Evolutionary conservation across 2,888 invertebrate species (phyloP).

Genomic region (Eulithis testata): DNA sequence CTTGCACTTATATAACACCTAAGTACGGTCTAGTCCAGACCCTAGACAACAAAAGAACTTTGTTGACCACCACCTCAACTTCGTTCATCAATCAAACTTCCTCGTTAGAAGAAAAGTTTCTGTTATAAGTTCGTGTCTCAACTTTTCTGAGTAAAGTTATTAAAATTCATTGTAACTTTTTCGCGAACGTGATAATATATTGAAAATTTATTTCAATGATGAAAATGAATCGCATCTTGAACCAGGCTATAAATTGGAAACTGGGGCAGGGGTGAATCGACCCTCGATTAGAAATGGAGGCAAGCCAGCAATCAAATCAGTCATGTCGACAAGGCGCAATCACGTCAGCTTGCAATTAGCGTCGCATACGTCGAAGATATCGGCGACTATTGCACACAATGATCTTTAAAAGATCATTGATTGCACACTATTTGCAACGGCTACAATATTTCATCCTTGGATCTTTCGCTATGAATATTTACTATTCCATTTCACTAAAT

Average conservation of each 20-base stretch:
- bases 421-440: slow-evolving; percentile 7
- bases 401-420: not conserved
- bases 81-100: slow-evolving; percentile 47
- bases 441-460: slow-evolving; percentile 21
- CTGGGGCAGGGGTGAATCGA: slow-evolving; percentile 40
- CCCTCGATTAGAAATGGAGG: slow-evolving; percentile 43
- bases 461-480: slow-evolving; percentile 38
- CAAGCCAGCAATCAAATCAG: slow-evolving; percentile 63
- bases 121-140: slow-evolving; percentile 37
- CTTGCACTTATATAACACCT: too few relatives aligned
- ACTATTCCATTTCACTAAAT: slow-evolving; percentile 39
- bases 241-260: slow-evolving; percentile 28
- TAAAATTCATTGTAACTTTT: slow-evolving; percentile 21
- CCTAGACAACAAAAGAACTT: slow-evolving; percentile 25
- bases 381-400: slow-evolving; percentile 3
- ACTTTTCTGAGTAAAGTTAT: slow-evolving; percentile 26
- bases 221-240: slow-evolving; percentile 28
- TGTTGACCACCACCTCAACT: slow-evolving; percentile 39
- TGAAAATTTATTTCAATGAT: not conserved
- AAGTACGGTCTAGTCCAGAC: not conserved
- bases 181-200: slow-evolving; percentile 2
- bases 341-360: slow-evolving; percentile 60
- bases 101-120: slow-evolving; percentile 37
- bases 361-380: slow-evolving; percentile 40
- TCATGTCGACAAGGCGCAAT: slow-evolving; percentile 63